Conservation (phyloP, 2,888 invertebrate species). For the Brachyopa scutellaris region DNA sequence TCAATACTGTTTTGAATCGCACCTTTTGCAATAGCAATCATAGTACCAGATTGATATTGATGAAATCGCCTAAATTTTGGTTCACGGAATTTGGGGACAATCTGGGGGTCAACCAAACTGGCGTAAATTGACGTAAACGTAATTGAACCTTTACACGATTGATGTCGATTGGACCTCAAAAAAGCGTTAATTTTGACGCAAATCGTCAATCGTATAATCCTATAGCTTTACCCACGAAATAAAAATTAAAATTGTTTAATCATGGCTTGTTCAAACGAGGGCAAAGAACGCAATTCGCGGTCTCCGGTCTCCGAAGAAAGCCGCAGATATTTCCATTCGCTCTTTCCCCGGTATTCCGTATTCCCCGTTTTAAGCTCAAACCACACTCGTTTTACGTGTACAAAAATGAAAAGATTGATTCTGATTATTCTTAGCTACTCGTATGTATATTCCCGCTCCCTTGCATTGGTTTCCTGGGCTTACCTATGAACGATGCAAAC, state of each 20-base stretch:
- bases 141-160: too few relatives aligned
- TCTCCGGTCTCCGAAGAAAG: slow-evolving; percentile 42
- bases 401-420: slow-evolving; percentile 31
- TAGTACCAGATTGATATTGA: too few relatives aligned
- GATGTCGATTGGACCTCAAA: too few relatives aligned
- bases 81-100: too few relatives aligned
- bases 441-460: not conserved
- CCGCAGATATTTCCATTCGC: slow-evolving; percentile 45
- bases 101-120: too few relatives aligned
- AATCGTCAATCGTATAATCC: too few relatives aligned
- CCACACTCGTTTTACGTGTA: not conserved
- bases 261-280: slow-evolving; percentile 61
- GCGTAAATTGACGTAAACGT: too few relatives aligned
- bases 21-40: too few relatives aligned
- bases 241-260: slow-evolving; percentile 26
- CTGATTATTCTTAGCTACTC: too few relatives aligned
- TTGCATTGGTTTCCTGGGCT: slow-evolving; percentile 12
- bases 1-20: too few relatives aligned
- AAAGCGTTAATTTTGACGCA: too few relatives aligned
- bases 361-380: not conserved
- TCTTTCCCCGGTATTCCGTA: not conserved
- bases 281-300: slow-evolving; percentile 60
- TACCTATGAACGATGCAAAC: slow-evolving; percentile 53
- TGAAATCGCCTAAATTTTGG: too few relatives aligned
- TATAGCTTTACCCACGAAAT: slow-evolving; percentile 11